Conservation (phyloP, 2,797 vertebrate species). For the Rhodeus uyekii region DNA sequence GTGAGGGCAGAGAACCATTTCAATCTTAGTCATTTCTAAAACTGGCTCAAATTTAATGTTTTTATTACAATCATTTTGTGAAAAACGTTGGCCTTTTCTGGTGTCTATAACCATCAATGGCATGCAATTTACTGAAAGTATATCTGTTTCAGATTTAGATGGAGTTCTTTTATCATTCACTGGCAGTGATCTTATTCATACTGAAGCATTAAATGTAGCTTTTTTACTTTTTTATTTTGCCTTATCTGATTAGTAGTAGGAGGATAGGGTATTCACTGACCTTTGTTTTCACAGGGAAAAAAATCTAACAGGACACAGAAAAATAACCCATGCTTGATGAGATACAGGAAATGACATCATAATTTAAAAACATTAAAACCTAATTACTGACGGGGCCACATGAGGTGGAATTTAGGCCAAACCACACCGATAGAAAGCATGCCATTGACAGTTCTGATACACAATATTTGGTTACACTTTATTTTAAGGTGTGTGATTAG, state of each 20-base stretch:
- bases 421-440: not conserved
- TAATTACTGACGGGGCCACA: not conserved
- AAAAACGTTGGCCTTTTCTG: slow-evolving; percentile 7
- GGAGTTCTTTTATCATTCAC: slow-evolving; percentile 3
- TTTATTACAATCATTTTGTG: slow-evolving; percentile 21
- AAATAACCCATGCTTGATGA: slow-evolving; percentile 15
- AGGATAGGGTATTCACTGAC: slow-evolving; percentile 51
- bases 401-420: not conserved
- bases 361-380: not conserved
- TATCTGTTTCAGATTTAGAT: slow-evolving; percentile 19
- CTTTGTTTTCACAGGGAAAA: slow-evolving; percentile 27
- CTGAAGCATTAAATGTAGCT: slow-evolving; percentile 14
- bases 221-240: slow-evolving; percentile 35
- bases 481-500: no score
- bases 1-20: not conserved
- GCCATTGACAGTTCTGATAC: not conserved
- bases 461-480: not conserved
- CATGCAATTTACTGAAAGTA: slow-evolving; percentile 33
- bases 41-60: not conserved
- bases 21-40: slow-evolving; percentile 14
- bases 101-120: slow-evolving; percentile 13
- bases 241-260: slow-evolving; percentile 48
- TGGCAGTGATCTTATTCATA: slow-evolving; percentile 42
- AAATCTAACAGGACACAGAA: slow-evolving; percentile 12
- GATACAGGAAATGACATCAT: not conserved